Percentiles rank a stretch among this genome's conserved stretches.
phyloP scores from a whole-genome alignment of 2,113 vertebrate species.

The Phalacrocorax brasilianus region DNA sequence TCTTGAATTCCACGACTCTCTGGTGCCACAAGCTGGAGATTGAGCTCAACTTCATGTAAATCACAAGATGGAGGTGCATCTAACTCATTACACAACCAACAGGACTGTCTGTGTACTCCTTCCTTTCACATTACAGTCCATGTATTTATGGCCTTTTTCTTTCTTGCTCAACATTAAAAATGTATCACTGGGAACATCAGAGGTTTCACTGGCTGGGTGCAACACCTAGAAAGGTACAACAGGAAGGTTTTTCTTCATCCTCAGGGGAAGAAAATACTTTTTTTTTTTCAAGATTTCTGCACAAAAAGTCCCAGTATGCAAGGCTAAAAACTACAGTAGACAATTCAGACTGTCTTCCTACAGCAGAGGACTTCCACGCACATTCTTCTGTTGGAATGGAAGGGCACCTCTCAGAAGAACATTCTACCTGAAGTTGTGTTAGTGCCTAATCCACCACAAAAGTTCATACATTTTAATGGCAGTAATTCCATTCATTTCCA shows the following conservation, averaged over 20 bases:
- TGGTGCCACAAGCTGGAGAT: not conserved
- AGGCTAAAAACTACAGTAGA: not conserved
- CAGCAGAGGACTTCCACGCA: not conserved
- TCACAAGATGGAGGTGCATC: not conserved
- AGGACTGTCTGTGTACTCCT: rapidly evolving
- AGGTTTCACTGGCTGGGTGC: not conserved
- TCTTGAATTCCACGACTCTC: not conserved
- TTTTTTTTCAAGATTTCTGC: not conserved
- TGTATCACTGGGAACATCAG: not conserved
- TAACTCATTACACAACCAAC: not conserved
- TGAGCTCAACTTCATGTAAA: not conserved
- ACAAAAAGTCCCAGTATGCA: not conserved
- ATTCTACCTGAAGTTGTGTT: not conserved
- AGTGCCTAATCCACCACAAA: not conserved
- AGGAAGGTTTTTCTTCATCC: not conserved
- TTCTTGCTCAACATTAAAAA: not conserved
- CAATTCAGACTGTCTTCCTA: not conserved
- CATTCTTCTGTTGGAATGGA: not conserved
- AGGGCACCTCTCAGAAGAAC: not conserved
- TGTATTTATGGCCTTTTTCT: not conserved
- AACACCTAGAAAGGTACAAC: not conserved
- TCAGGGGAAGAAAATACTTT: not conserved
- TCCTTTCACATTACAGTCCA: not conserved
- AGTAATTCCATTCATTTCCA: not conserved
- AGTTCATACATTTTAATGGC: not conserved